Evolutionary conservation across 2,797 vertebrate genomes (phyloP), one percentile per base, ranked within the genome.

Genomic region (Catharus ustulatus): DNA sequence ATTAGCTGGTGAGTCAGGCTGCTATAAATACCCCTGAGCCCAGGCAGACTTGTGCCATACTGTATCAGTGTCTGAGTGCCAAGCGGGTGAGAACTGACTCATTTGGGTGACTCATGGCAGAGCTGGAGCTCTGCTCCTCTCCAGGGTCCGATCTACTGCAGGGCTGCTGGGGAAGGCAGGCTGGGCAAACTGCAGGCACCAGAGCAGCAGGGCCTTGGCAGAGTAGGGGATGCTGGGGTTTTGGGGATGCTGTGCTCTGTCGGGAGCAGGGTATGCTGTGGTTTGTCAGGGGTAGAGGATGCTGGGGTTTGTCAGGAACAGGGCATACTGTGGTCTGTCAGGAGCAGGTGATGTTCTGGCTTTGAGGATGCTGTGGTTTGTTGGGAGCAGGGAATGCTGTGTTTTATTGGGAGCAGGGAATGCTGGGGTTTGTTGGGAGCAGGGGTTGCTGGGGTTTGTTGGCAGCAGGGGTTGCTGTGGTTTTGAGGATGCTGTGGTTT

Each of bases 1-100:
- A 54, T 85, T 79, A 91, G 80, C 5, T 77, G 6, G 42, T 97
- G 96, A 96, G 85, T 97, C 95, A 96, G 79, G 80, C 68, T 86
- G 93, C 94, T 93, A 96, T 95, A 94, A 96, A 96, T 96, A 94
- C 17, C 38, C 58, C 63, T 51, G 43, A 13, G 89, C 87, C 48
- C 84, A 81, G 91, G 90, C 89, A 93, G 89, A 87, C 86, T 84
- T 61, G 91, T 94, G 96, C 92, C 88, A 58, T 93, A 36, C 93
- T 95, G 88, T 78, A 68, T 94, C 94, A 83, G 89, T 85, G 89
- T 93, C 89, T 95, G 92, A 83, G 48, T 27, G 82, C 84, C 45
- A 55, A 87, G 85, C 84, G 63, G 93, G 54, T 52, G 77, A 80
- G 90, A 88, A 78, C 94, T 94, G 95, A 95, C 89, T 95, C 94